phyloP scores from a whole-genome alignment of 2,888 invertebrate genomes.

The Dynastes grantii region DNA sequence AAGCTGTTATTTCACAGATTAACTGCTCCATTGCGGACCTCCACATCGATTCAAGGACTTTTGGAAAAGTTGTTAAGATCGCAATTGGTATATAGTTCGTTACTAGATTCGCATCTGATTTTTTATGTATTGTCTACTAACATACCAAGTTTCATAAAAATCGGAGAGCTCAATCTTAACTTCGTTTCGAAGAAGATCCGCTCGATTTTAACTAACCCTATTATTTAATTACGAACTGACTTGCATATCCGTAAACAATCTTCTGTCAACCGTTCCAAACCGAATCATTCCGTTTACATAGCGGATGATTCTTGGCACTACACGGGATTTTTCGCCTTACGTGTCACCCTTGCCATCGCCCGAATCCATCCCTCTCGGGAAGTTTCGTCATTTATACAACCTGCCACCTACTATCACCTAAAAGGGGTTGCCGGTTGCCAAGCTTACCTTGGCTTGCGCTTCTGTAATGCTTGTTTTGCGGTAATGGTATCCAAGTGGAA shows the following conservation, averaged over 20 bases:
- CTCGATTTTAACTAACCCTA: no score
- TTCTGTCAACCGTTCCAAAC: neutral
- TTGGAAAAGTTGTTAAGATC: no score
- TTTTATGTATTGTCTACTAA: no score
- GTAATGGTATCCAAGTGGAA: constrained; percentile 19
- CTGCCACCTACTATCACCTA: constrained; percentile 2
- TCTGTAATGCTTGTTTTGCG: constrained; percentile 27
- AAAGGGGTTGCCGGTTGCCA: neutral
- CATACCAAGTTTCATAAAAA: no score
- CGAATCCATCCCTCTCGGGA: neutral
- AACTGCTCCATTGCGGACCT: no score
- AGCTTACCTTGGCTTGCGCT: neutral
- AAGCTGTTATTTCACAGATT: no score
- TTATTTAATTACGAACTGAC: no score
- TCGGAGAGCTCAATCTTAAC: no score
- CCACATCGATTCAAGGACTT: no score
- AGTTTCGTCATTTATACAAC: neutral
- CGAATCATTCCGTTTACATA: constrained; percentile 31
- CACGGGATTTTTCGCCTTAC: constrained; percentile 27
- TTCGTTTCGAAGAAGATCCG: no score
- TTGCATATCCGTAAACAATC: neutral
- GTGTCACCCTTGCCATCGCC: neutral
- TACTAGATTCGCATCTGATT: no score
- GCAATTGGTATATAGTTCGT: no score
- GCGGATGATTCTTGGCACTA: constrained; percentile 12